Percentiles rank a stretch among this genome's conserved stretches.
Conservation (phyloP, 2,797 vertebrate species). For the Ctenosaura bakeri region DNA sequence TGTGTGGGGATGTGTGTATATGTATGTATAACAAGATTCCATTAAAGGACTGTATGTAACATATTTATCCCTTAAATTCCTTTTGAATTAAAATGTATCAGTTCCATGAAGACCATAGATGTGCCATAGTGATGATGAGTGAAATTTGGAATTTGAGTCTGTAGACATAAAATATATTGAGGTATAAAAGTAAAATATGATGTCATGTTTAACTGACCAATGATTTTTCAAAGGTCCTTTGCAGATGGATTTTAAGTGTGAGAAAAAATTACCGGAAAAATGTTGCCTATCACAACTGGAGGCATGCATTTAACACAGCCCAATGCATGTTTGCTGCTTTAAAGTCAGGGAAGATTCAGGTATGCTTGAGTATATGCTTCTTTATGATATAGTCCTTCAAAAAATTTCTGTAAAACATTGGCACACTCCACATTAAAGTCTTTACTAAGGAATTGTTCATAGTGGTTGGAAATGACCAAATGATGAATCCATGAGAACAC, state of each 20-base stretch:
- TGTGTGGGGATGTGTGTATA: no score
- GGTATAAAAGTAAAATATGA: background rate
- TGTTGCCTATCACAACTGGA: conserved; percentile 97
- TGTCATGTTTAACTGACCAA: background rate
- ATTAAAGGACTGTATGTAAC: background rate
- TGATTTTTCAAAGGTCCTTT: conserved; percentile 85
- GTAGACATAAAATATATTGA: background rate
- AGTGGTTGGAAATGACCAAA: background rate
- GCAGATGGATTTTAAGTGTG: conserved; percentile 95
- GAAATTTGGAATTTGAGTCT: background rate
- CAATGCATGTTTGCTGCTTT: conserved; percentile 98
- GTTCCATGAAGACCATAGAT: background rate
- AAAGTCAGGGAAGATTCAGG: conserved; percentile 94
- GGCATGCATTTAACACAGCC: conserved; percentile 96
- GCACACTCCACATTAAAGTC: background rate
- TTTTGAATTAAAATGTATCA: conserved; percentile 1
- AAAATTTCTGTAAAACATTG: background rate
- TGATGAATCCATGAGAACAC: background rate
- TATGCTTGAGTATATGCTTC: conserved; percentile 66
- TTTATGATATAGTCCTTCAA: conserved; percentile 6
- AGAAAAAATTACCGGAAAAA: conserved; percentile 98
- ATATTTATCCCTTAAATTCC: no score
- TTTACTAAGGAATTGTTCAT: background rate
- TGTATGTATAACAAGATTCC: background rate
- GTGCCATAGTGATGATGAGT: background rate